A percentile compares a stretch with the other conserved stretches of the same genome.
phyloP scores from a whole-genome alignment of 2,797 vertebrate genomes.

The Pelobates cultripes region DNA sequence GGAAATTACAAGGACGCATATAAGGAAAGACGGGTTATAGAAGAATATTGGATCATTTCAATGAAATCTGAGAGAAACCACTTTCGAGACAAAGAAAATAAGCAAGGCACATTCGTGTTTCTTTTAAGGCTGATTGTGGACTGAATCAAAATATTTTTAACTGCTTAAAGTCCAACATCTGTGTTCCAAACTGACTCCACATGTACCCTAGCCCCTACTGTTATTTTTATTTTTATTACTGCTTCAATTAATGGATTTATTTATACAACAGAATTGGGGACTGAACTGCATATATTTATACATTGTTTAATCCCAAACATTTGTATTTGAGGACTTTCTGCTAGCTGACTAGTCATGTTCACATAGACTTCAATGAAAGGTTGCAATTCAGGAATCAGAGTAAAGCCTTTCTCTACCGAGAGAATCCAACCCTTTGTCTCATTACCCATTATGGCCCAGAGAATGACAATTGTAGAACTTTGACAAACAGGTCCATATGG shows the following conservation, averaged over 20 bases:
- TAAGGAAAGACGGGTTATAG: conserved; percentile 8
- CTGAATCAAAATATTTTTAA: conserved; percentile 10
- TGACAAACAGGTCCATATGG: too few species aligned
- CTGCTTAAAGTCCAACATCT: conserved; percentile 17
- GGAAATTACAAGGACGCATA: conserved; percentile 33
- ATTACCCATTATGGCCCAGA: too few species aligned
- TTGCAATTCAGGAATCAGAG: too few species aligned
- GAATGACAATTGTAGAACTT: too few species aligned
- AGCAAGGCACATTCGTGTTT: conserved; percentile 27
- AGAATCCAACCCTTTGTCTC: too few species aligned
- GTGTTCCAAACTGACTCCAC: background rate
- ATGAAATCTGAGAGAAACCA: conserved; percentile 27
- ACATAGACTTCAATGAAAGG: too few species aligned
- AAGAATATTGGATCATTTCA: conserved; percentile 37
- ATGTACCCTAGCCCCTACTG: background rate
- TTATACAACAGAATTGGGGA: too few species aligned
- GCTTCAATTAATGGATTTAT: background rate
- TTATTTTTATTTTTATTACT: conserved; percentile 5
- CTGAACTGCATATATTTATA: too few species aligned
- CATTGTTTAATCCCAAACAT: too few species aligned
- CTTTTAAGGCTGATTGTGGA: conserved; percentile 23
- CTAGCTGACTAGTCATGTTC: too few species aligned
- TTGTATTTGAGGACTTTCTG: too few species aligned
- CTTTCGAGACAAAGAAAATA: conserved; percentile 27
- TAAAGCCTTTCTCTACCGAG: too few species aligned